These are phyloP conservation scores for Dermochelys coriacea DNA, from an alignment of 2,797 vertebrate species.

Conservation along the genomic window DNA sequence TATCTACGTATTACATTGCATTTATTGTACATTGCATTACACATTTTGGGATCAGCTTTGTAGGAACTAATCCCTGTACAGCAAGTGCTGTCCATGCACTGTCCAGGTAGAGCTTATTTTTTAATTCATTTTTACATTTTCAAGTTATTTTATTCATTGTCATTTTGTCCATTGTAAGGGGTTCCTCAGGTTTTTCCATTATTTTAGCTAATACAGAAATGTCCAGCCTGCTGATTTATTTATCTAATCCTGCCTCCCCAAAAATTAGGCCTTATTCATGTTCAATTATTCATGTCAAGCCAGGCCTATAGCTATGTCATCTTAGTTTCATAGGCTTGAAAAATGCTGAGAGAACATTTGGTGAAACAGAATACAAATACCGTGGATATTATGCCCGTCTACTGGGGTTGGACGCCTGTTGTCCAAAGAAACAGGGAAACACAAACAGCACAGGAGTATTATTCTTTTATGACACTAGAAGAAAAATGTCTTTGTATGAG, in stretches of 20 bases:
- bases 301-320: background rate
- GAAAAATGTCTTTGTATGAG: background rate
- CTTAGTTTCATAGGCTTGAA: constrained; percentile 59
- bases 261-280: no score
- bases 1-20: no score
- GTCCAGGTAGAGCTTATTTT: no score
- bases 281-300: background rate
- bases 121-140: no score
- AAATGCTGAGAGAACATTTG: constrained; percentile 46
- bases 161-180: background rate
- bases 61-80: no score
- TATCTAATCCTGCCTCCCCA: background rate
- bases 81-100: no score
- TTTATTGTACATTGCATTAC: no score
- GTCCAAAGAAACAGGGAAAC: background rate
- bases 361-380: constrained; percentile 47
- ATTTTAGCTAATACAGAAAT: background rate
- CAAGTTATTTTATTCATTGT: no score
- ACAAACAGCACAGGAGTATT: background rate
- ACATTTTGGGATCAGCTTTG: no score
- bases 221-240: background rate
- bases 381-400: constrained; percentile 53
- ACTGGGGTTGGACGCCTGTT: constrained; percentile 51
- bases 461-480: constrained; percentile 7
- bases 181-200: background rate